A percentile compares a stretch with the other conserved stretches of the same genome.
phyloP scores from a whole-genome alignment of 2,113 vertebrate species.

The Chlorocebus sabaeus region DNA sequence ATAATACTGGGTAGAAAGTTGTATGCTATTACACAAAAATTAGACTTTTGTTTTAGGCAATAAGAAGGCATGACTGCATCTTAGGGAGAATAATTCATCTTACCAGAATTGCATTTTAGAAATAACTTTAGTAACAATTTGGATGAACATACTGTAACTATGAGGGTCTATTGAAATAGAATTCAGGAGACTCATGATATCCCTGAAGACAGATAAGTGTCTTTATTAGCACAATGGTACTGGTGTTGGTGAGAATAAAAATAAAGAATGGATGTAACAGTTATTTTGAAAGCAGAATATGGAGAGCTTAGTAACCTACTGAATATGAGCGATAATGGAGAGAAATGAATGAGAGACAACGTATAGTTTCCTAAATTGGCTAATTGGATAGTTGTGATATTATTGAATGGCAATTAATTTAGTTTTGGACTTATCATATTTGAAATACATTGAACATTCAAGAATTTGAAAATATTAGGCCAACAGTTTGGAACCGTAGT shows the following conservation, averaged over 20 bases:
- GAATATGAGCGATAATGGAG: neutral
- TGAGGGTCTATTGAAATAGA: neutral
- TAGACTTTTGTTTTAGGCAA: neutral
- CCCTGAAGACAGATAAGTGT: neutral
- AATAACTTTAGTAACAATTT: neutral
- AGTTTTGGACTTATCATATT: neutral
- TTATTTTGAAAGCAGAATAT: neutral
- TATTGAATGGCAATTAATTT: neutral
- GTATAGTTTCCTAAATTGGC: neutral
- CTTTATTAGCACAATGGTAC: neutral
- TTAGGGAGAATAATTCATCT: neutral
- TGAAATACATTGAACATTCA: neutral
- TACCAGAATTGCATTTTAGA: neutral
- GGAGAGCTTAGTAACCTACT: neutral
- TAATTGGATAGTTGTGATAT: neutral
- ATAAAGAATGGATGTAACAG: neutral
- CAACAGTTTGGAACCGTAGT: neutral
- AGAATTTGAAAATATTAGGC: neutral
- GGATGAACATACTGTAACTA: neutral
- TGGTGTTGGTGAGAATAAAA: neutral
- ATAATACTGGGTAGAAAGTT: neutral
- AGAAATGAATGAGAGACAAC: neutral
- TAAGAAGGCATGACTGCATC: neutral
- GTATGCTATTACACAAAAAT: neutral
- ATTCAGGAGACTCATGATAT: neutral